Conservation (phyloP, 2,797 vertebrate species). For the Poecilia velifera region DNA sequence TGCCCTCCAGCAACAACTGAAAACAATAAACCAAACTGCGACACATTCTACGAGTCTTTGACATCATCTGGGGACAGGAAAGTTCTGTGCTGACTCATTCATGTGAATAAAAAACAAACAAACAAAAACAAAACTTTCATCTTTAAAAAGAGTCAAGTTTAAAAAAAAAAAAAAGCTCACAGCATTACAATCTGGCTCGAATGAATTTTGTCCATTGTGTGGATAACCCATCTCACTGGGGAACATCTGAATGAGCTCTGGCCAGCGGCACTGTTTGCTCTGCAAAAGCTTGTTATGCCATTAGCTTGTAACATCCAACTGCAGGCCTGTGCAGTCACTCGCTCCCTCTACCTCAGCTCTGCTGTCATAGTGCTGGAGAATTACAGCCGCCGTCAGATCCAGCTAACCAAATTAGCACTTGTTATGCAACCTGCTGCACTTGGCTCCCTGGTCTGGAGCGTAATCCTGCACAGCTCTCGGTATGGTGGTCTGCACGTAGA, state of each 20-base stretch:
- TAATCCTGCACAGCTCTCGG: conserved; percentile 35
- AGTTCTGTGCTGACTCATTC: neutral
- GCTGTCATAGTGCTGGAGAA: conserved; percentile 63
- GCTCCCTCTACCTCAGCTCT: conserved; percentile 32
- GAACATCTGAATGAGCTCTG: conserved; percentile 33
- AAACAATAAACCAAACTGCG: conserved; percentile 10
- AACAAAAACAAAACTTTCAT: neutral
- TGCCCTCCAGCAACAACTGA: conserved; percentile 15
- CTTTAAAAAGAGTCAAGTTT: neutral
- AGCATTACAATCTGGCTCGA: neutral
- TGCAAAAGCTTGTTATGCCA: conserved; percentile 66
- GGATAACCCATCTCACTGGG: conserved; percentile 16
- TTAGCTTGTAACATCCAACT: conserved; percentile 62
- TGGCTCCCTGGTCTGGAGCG: conserved; percentile 49
- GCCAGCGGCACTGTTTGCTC: conserved; percentile 35
- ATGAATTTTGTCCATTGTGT: neutral
- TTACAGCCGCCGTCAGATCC: conserved; percentile 64
- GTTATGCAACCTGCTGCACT: conserved; percentile 75
- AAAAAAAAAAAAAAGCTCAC: neutral
- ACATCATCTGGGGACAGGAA: neutral
- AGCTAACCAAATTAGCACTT: conserved; percentile 76
- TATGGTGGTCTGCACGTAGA: conserved; percentile 14
- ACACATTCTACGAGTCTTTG: neutral
- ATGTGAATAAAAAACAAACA: neutral
- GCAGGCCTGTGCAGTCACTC: conserved; percentile 48